These are phyloP conservation scores for Microtus montanus DNA, from an alignment of 2,113 vertebrate genomes.

Conservation along the genomic window DNA sequence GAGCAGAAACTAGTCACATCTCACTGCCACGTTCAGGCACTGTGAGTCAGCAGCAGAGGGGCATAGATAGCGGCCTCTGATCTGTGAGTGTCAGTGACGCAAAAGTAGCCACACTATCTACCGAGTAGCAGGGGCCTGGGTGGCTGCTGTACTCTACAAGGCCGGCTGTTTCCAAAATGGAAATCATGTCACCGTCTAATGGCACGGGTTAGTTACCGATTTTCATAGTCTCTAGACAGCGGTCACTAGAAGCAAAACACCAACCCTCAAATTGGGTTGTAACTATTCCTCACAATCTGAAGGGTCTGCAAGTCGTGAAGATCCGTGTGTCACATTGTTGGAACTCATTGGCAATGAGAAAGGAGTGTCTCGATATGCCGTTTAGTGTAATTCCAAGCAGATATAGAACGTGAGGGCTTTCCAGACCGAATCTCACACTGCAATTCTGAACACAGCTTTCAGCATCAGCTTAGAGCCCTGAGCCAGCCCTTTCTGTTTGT, in stretches of 20 bases:
- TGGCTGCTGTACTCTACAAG: neutral
- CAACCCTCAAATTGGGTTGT: neutral
- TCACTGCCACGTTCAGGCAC: neutral
- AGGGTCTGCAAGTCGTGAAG: neutral
- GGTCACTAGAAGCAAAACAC: neutral
- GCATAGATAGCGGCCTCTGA: neutral
- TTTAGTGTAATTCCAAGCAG: neutral
- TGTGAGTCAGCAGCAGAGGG: neutral
- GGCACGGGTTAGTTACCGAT: neutral
- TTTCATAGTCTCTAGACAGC: neutral
- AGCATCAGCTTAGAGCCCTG: neutral
- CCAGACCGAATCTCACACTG: neutral
- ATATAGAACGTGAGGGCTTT: constrained; percentile 36
- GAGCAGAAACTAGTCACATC: neutral
- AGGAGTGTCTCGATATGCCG: neutral
- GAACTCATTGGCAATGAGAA: neutral
- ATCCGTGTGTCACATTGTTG: too few relatives aligned
- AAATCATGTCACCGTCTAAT: neutral
- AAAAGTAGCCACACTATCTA: neutral
- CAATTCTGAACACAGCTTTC: neutral
- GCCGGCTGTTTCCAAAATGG: neutral
- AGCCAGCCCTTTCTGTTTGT: neutral
- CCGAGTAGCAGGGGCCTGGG: neutral
- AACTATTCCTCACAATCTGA: neutral
- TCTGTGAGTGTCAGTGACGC: neutral